These are phyloP conservation scores for Calameuta pallipes DNA, from an alignment of 2,888 invertebrate genomes.

Conservation along the genomic window DNA sequence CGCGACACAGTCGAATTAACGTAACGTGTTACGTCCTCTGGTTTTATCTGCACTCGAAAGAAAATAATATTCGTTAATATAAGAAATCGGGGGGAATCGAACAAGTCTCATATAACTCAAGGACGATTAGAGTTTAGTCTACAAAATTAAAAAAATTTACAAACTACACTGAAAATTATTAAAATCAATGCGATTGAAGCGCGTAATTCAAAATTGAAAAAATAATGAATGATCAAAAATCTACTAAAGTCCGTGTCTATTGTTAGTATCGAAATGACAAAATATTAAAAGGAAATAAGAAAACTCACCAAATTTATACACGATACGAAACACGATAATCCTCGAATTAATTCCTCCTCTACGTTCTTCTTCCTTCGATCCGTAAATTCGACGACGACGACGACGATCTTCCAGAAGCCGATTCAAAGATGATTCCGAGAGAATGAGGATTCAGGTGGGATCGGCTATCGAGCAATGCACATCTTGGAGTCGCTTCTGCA, in stretches of 20 bases:
- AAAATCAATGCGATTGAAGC: neutral
- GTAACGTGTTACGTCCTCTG: neutral
- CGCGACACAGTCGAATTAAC: neutral
- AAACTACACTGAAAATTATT: neutral
- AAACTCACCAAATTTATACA: neutral
- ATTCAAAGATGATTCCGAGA: neutral
- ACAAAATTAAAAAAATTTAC: neutral
- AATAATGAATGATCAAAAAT: too few species aligned
- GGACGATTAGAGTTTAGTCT: neutral
- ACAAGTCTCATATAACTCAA: neutral
- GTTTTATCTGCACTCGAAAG: neutral
- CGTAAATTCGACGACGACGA: neutral
- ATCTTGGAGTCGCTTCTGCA: conserved; percentile 41
- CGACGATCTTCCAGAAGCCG: neutral
- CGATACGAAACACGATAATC: neutral
- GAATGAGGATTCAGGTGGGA: neutral
- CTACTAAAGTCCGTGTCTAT: neutral
- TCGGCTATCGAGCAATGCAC: conserved; percentile 10
- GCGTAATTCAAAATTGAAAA: neutral
- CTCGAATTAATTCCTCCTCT: neutral
- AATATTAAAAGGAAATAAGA: neutral
- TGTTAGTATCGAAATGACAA: neutral
- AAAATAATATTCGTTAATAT: neutral
- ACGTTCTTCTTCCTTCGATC: neutral
- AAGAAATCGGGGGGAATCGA: neutral